Conservation (phyloP, 2,888 invertebrate genomes). For the Cylindroiulus punctatus region DNA sequence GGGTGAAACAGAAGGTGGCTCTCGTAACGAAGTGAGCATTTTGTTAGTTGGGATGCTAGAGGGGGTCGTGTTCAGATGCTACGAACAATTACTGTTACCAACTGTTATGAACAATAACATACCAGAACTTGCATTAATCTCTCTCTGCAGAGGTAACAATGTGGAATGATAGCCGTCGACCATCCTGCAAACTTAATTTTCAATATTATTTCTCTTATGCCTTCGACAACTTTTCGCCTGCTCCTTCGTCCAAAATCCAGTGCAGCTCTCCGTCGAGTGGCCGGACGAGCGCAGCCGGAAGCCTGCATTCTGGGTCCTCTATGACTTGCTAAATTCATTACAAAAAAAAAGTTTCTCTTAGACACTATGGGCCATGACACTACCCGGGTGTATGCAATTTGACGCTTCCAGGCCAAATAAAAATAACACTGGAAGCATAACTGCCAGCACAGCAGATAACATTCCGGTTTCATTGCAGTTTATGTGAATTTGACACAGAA, state of each 20-base stretch:
- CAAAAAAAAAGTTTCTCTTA: too few relatives aligned
- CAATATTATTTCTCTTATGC: neutral
- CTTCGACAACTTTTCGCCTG: constrained; percentile 29
- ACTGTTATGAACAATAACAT: neutral
- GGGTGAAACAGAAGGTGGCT: neutral
- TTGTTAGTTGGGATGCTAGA: neutral
- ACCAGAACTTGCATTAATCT: neutral
- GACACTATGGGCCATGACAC: too few relatives aligned
- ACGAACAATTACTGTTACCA: neutral
- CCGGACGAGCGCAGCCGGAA: constrained; percentile 53
- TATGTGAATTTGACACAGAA: too few relatives aligned
- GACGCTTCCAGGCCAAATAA: too few relatives aligned
- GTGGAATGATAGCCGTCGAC: neutral
- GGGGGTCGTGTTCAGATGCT: neutral
- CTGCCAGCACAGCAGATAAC: too few relatives aligned
- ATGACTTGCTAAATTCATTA: constrained; percentile 51
- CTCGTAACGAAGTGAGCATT: neutral
- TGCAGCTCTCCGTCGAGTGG: constrained; percentile 55
- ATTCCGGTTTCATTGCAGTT: too few relatives aligned
- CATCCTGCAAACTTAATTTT: neutral
- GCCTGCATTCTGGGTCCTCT: constrained; percentile 33
- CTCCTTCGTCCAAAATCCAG: constrained; percentile 56
- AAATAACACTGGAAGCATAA: too few relatives aligned
- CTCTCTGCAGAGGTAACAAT: neutral
- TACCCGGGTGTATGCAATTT: too few relatives aligned